A percentile compares a stretch with the other conserved stretches of the same genome.
Conservation (phyloP, 2,797 vertebrate species). For the Crocidura indochinensis region DNA sequence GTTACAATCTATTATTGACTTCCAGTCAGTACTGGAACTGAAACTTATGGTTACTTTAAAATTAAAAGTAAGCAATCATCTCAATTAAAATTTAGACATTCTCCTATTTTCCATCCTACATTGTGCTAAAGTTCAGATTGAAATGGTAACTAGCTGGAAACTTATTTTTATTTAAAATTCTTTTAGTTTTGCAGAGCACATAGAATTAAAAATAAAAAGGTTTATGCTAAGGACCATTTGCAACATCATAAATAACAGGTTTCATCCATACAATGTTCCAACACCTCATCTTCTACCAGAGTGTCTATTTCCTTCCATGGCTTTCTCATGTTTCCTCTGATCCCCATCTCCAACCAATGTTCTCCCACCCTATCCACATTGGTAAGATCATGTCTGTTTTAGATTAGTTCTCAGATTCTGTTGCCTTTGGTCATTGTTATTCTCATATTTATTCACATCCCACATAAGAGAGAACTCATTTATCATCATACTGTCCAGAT, state of each 20-base stretch:
- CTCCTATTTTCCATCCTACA: background rate
- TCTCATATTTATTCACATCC: too few relatives aligned
- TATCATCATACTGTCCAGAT: too few relatives aligned
- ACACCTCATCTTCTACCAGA: background rate
- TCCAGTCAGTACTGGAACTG: background rate
- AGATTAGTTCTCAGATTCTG: background rate
- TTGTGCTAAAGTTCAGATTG: background rate
- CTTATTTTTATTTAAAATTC: background rate
- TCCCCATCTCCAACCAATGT: background rate
- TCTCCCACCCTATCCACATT: background rate
- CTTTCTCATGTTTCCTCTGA: background rate
- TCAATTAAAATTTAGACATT: background rate
- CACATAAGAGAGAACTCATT: too few relatives aligned
- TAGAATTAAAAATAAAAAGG: too few relatives aligned
- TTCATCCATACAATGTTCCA: background rate
- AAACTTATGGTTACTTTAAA: background rate
- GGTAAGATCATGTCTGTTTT: too few relatives aligned
- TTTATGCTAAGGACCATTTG: too few relatives aligned
- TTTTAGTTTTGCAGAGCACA: too few relatives aligned
- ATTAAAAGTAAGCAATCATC: background rate
- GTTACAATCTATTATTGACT: background rate
- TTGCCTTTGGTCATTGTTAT: background rate
- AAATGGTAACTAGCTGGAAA: background rate
- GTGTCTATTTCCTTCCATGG: too few relatives aligned
- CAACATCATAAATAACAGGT: too few relatives aligned